These are phyloP conservation scores for Cranoglanis bouderius DNA, from an alignment of 2,113 vertebrate genomes.

Conservation along the genomic window DNA sequence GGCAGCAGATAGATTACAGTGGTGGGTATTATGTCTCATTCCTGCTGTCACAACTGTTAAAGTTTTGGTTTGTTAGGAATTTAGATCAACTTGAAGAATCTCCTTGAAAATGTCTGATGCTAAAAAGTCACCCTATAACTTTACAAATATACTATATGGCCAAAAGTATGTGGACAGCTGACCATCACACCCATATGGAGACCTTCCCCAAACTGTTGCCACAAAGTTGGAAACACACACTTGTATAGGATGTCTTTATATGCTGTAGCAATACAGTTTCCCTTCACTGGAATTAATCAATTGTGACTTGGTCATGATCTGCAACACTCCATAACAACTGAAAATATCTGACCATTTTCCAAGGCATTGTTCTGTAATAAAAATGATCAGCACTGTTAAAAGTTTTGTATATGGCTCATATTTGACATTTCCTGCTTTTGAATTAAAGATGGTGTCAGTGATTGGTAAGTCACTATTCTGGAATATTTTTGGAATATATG, in stretches of 20 bases:
- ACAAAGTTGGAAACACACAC: no score
- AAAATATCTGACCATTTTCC: no score
- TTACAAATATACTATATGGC: neutral
- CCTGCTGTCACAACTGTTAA: neutral
- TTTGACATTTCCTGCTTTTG: no score
- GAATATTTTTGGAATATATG: neutral
- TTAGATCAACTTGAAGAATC: neutral
- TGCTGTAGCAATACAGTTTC: no score
- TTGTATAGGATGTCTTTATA: no score
- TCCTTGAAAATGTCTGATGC: neutral
- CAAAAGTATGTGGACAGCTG: neutral
- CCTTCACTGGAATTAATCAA: no score
- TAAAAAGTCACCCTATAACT: neutral
- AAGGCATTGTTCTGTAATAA: no score
- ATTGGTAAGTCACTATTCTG: neutral
- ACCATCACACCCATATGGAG: neutral
- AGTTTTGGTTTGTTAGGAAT: neutral
- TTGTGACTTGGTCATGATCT: no score
- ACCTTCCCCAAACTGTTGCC: no score
- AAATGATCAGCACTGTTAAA: no score
- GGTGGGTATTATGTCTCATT: neutral
- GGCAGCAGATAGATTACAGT: neutral
- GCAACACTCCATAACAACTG: no score
- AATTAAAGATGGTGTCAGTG: neutral
- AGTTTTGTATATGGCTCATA: no score